These are phyloP conservation scores for Xiphias gladius DNA, from an alignment of 2,113 vertebrate genomes.

Conservation along the genomic window DNA sequence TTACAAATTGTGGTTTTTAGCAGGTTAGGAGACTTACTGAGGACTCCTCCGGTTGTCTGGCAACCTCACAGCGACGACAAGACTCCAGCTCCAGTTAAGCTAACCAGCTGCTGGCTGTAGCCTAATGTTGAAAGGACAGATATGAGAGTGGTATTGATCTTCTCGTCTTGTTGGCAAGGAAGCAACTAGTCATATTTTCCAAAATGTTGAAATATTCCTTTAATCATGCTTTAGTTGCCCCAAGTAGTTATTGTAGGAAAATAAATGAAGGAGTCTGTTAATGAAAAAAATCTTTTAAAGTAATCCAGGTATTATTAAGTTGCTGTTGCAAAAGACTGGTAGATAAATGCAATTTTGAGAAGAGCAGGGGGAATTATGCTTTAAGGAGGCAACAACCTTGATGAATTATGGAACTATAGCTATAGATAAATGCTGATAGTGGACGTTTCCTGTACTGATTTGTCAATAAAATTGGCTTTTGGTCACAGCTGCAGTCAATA, in stretches of 20 bases:
- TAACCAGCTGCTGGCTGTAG: no score
- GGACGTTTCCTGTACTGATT: constrained; percentile 27
- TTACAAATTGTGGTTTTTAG: background rate
- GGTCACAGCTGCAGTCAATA: constrained; percentile 59
- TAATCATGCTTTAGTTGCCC: background rate
- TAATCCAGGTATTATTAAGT: background rate
- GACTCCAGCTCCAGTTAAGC: background rate
- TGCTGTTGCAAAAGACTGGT: background rate
- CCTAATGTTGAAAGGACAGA: background rate
- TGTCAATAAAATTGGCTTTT: constrained; percentile 65
- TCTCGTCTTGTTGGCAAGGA: background rate
- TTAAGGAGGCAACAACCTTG: constrained; percentile 33
- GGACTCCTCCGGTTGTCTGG: background rate
- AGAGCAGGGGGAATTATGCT: background rate
- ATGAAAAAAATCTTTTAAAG: no score
- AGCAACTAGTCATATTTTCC: background rate
- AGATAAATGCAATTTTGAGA: background rate
- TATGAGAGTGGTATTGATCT: background rate
- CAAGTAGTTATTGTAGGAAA: background rate
- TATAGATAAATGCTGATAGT: constrained; percentile 47
- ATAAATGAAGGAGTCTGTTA: no score
- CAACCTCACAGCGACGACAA: background rate
- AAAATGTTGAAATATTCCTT: background rate
- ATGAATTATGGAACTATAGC: constrained; percentile 54
- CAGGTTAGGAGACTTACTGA: background rate